These are phyloP conservation scores for Beris morrisii DNA, from an alignment of 2,888 invertebrate genomes.

Conservation along the genomic window DNA sequence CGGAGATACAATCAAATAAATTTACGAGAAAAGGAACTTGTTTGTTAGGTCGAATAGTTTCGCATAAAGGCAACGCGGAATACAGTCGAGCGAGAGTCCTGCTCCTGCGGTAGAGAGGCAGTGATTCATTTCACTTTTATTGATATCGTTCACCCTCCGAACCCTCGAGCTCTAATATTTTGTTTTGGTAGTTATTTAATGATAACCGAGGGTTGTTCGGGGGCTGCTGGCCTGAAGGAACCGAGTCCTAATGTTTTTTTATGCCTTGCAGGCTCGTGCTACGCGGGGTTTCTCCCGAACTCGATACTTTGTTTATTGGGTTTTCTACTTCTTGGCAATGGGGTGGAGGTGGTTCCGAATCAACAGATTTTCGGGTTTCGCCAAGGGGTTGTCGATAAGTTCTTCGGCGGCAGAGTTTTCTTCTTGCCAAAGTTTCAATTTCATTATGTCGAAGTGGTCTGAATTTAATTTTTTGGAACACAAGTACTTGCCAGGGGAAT, in stretches of 20 bases:
- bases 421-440: not conserved
- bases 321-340: not conserved
- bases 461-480: conserved; percentile 16
- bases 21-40: conserved; percentile 30
- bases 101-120: conserved; percentile 2
- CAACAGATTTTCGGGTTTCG: conserved; percentile 9
- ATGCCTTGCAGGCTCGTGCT: not conserved
- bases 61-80: not conserved
- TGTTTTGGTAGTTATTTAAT: conserved; percentile 33
- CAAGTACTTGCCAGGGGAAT: too few species aligned
- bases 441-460: conserved; percentile 14
- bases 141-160: too few species aligned
- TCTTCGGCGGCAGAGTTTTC: not conserved
- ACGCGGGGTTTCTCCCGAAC: not conserved
- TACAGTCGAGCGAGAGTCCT: too few species aligned
- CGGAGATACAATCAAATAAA: conserved; percentile 19
- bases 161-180: conserved; percentile 21
- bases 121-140: conserved; percentile 11
- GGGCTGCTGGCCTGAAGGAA: not conserved
- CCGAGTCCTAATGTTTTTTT: not conserved
- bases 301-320: conserved; percentile 23
- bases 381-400: not conserved
- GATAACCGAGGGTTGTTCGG: conserved; percentile 16
- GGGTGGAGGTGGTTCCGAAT: conserved; percentile 8
- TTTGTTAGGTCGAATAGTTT: conserved; percentile 24